A percentile compares a stretch with the other conserved stretches of the same genome.
phyloP scores from a whole-genome alignment of 1,140 invertebrate species.

The Euura lappo region DNA sequence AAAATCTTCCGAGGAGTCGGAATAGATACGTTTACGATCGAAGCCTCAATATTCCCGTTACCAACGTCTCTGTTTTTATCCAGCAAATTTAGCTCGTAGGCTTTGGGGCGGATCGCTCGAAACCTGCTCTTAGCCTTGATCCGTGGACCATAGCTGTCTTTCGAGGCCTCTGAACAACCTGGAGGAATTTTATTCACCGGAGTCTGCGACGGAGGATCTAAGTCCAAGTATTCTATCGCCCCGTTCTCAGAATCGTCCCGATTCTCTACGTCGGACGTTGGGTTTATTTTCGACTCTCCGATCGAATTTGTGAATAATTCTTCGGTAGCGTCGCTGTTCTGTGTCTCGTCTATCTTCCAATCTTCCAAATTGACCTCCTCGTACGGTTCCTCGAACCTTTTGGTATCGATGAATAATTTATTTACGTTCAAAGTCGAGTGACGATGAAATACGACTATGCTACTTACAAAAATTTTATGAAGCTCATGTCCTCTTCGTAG shows the following conservation, averaged over 20 bases:
- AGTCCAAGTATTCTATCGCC: constrained; percentile 36
- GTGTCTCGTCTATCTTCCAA: constrained; percentile 14
- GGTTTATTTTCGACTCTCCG: neutral
- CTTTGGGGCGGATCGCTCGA: constrained; percentile 26
- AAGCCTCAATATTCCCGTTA: neutral
- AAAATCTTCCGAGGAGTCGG: neutral
- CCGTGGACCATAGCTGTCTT: constrained; percentile 17
- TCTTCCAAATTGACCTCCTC: neutral
- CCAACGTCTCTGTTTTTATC: no score
- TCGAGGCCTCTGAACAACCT: constrained; percentile 3
- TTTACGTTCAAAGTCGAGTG: constrained; percentile 12
- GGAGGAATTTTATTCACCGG: constrained; percentile 29
- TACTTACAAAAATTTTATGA: constrained; percentile 8
- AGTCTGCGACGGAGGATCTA: constrained; percentile 30
- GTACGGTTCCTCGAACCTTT: no score
- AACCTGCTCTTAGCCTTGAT: constrained; percentile 18
- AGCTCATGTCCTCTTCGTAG: neutral
- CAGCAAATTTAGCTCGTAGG: neutral
- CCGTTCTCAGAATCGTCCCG: constrained; percentile 27
- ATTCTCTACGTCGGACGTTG: neutral
- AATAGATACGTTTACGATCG: constrained; percentile 11
- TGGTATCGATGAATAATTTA: neutral
- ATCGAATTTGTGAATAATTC: neutral
- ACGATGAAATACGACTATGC: no score
- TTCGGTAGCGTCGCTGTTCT: constrained; percentile 14